Conservation (phyloP, 92 coral and sea anemone species). For the Anthopleura xanthogrammica region DNA sequence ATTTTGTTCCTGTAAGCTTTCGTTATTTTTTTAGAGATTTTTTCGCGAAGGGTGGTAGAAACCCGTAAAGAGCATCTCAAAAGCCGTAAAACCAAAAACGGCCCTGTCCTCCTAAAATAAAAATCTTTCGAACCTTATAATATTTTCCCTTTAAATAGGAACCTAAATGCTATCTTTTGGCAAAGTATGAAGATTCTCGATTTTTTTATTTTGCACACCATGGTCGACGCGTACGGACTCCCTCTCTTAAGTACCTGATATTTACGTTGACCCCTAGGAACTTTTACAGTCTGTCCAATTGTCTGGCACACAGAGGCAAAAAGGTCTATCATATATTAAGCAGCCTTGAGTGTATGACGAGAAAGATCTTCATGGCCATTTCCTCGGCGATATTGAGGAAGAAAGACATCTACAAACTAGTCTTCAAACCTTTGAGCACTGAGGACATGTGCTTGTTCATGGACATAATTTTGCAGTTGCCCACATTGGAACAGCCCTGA, state of each 20-base stretch:
- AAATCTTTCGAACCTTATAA: too few species aligned
- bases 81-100: too few species aligned
- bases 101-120: too few species aligned
- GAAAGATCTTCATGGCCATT: constrained; percentile 17
- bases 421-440: constrained; percentile 35
- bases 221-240: too few species aligned
- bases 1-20: too few species aligned
- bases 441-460: constrained; percentile 28
- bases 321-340: constrained; percentile 22
- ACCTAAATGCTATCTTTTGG: too few species aligned
- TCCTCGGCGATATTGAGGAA: constrained; percentile 32
- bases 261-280: constrained; percentile 26
- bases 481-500: constrained; percentile 45
- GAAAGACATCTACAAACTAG: constrained; percentile 31
- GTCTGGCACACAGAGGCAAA: constrained; percentile 18
- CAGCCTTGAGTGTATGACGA: not conserved
- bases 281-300: constrained; percentile 19
- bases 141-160: too few species aligned
- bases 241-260: constrained; percentile 21
- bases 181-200: too few species aligned
- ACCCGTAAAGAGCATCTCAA: too few species aligned
- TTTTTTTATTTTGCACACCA: too few species aligned
- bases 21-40: too few species aligned
- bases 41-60: too few species aligned
- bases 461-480: constrained; percentile 18